These are phyloP conservation scores for Drosophila eugracilis DNA, from an alignment of 1,140 invertebrate species.

Conservation along the genomic window DNA sequence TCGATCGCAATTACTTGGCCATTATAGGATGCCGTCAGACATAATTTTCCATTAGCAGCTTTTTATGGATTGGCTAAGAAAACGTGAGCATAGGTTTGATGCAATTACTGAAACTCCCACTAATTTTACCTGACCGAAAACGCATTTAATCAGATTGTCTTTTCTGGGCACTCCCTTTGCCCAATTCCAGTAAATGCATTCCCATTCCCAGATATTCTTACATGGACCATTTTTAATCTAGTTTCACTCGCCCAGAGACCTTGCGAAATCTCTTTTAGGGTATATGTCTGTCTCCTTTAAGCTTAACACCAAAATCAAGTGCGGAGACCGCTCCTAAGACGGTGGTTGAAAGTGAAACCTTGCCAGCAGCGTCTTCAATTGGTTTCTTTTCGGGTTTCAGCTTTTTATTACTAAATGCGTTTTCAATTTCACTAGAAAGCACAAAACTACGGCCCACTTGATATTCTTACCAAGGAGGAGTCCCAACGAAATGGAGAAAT, in stretches of 20 bases:
- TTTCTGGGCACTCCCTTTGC: not conserved
- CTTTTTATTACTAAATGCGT: constrained; percentile 64
- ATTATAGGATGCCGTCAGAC: constrained; percentile 38
- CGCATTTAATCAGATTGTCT: constrained; percentile 35
- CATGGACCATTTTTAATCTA: constrained; percentile 36
- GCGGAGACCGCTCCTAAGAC: not conserved
- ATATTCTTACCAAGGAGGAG: constrained; percentile 70
- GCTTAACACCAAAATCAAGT: not conserved
- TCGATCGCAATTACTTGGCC: constrained; percentile 40
- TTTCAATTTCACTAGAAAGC: constrained; percentile 83
- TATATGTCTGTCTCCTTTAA: not conserved
- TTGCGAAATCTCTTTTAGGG: constrained; percentile 52
- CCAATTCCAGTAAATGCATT: constrained; percentile 6
- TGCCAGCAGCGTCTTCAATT: constrained; percentile 48
- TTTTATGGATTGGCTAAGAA: constrained; percentile 48
- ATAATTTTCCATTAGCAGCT: constrained; percentile 66
- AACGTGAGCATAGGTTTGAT: constrained; percentile 46
- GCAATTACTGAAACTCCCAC: constrained; percentile 15
- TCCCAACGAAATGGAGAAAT: constrained; percentile 62
- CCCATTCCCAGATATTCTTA: constrained; percentile 47
- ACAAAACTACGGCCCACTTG: constrained; percentile 43
- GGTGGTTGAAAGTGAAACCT: constrained; percentile 71
- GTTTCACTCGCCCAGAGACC: not conserved
- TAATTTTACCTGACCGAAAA: not conserved
- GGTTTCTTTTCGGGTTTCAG: constrained; percentile 6